Percentiles rank a stretch among this genome's conserved stretches.
phyloP scores from a whole-genome alignment of 2,888 invertebrate species.

The Congeria kusceri region DNA sequence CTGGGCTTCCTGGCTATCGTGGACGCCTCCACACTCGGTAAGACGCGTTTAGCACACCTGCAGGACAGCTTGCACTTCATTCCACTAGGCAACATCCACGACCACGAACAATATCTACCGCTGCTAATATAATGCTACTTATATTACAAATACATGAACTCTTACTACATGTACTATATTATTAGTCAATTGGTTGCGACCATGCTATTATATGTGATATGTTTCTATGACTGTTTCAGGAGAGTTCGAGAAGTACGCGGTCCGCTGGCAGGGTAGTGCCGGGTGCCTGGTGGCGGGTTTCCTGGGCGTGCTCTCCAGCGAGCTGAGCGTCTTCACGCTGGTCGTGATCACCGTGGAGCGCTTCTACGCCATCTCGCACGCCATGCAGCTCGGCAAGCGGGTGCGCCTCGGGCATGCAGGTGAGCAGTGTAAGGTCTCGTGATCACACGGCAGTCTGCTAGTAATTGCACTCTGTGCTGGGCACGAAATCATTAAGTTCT shows the following conservation, averaged over 20 bases:
- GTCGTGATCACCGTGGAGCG: constrained; percentile 98
- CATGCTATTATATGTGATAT: too few species aligned
- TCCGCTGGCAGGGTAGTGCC: constrained; percentile 98
- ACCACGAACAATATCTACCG: too few species aligned
- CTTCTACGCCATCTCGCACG: constrained; percentile 97
- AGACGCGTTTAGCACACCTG: background rate
- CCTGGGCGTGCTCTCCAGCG: constrained; percentile 96
- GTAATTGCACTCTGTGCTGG: too few species aligned
- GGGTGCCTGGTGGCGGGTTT: constrained; percentile 98
- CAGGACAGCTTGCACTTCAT: too few species aligned
- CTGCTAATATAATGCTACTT: too few species aligned
- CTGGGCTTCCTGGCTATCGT: constrained; percentile 97
- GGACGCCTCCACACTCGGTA: constrained; percentile 95
- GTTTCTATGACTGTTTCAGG: constrained; percentile 84
- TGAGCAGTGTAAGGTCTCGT: constrained; percentile 62
- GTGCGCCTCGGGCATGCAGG: constrained; percentile 95
- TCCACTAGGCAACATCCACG: too few species aligned
- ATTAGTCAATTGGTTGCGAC: too few species aligned
- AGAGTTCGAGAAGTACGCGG: constrained; percentile 97
- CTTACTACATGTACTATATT: too few species aligned
- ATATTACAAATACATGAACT: too few species aligned
- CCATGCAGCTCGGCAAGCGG: constrained; percentile 97
- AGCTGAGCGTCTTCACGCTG: constrained; percentile 97
- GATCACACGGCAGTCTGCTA: too few species aligned
- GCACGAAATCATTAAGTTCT: too few species aligned